Percentiles rank a stretch among this genome's conserved stretches.
Evolutionary conservation across 2,113 vertebrate genomes (phyloP).

Genomic region (Sterna hirundo): DNA sequence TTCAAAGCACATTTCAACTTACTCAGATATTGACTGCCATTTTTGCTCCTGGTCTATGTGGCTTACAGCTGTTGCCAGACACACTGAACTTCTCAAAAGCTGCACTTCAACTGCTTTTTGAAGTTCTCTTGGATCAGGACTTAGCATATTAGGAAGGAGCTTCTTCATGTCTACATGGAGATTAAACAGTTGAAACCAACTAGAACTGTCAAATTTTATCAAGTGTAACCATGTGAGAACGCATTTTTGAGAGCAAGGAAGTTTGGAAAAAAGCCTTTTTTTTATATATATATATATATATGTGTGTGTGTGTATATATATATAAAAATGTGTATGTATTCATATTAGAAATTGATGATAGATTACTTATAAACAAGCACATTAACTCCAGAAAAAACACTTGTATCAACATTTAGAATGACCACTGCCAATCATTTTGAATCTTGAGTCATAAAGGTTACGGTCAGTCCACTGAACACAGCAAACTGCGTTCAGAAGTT

Average conservation of each 20-base stretch:
- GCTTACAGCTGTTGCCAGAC: conserved; percentile 80
- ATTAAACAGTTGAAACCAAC: conserved; percentile 7
- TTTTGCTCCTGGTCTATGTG: conserved; percentile 86
- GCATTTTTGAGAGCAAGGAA: not conserved
- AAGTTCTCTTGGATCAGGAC: conserved; percentile 94
- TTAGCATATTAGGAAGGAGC: conserved; percentile 90
- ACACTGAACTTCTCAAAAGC: conserved; percentile 90
- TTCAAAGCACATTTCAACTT: conserved; percentile 55
- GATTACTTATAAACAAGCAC: not conserved
- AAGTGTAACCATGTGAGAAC: not conserved
- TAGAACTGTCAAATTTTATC: not conserved
- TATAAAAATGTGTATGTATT: not conserved
- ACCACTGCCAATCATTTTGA: not conserved
- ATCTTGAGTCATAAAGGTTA: not conserved
- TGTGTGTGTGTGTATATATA: no score
- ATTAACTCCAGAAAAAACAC: not conserved
- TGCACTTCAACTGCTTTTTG: conserved; percentile 97
- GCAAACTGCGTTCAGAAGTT: not conserved
- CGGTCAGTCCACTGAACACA: not conserved
- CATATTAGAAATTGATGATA: not conserved
- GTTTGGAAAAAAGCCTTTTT: not conserved
- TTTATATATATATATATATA: no score
- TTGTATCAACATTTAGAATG: not conserved
- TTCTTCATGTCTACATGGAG: conserved; percentile 89
- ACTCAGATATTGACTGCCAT: conserved; percentile 85